Evolutionary conservation across 1,140 invertebrate species (phyloP), one percentile per base, ranked within the genome.

Genomic region (Hylaeus volcanicus): DNA sequence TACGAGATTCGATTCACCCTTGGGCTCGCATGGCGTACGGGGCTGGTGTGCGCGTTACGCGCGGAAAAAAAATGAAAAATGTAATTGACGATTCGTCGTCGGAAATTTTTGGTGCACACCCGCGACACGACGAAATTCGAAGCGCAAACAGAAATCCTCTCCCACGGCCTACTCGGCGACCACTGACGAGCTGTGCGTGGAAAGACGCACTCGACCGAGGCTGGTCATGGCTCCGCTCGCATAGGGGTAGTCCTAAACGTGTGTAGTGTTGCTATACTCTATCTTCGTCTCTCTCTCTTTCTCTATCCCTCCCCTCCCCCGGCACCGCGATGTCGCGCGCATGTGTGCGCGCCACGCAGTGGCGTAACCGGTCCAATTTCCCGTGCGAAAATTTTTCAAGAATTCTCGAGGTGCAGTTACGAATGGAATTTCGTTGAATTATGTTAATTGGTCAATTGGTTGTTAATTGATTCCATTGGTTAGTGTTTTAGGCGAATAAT

Each of bases 131-230:
- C 5, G 12, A 65, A 26, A 74, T 51, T 73, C 5, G n/a, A 39
- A 55, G 14, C 70, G n/a, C 26, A 15, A 65, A 61, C 45, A 26
- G n/a, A 71, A 83, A 83, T 51, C 75, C 83, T 83, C 76, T 66
- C 76, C 61, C 53, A 79, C 76, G 77, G 81, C 81, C 71, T 66
- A 84, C 73, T 81, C 82, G 53, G 74, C 82, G 84, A 85, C 84
- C 84, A 85, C 84, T 85, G 84, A 85, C 82, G 82, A 72, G 37
- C 11, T 66, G 70, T 60, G 66, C 70, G 75, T 83, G 48, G 48
- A 64, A 26, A 76, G 73, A 81, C 55, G 74, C 39, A 51, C 64
- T 69, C 48, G 14, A 43, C 64, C 74, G 5, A 63, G 56, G 69
- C 70, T 66, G 74, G 74, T 74, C 81, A 79, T 56, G 58, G 70